These are phyloP conservation scores for Nannoperca australis DNA, from an alignment of 2,797 vertebrate genomes.

Conservation along the genomic window DNA sequence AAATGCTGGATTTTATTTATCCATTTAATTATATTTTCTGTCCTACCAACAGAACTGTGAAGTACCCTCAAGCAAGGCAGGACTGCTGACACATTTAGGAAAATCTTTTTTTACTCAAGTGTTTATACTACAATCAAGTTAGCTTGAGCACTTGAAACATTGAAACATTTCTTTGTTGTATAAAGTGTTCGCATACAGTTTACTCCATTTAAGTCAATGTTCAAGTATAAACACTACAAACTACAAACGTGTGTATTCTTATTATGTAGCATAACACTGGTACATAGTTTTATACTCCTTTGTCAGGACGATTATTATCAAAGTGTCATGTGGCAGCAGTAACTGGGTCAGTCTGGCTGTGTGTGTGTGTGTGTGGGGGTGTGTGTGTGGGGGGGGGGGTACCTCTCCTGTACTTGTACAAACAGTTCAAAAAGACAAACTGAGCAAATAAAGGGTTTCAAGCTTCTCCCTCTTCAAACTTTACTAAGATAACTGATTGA, in stretches of 20 bases:
- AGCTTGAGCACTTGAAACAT: background rate
- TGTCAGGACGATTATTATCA: slow-evolving; percentile 10
- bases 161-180: slow-evolving; percentile 1
- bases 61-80: background rate
- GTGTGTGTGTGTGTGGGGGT: background rate
- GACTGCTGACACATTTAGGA: background rate
- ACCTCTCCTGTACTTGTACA: background rate
- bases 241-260: too few species aligned
- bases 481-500: background rate
- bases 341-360: slow-evolving; percentile 13
- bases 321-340: background rate
- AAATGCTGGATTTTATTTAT: background rate
- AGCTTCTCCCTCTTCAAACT: background rate
- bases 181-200: background rate
- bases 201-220: background rate
- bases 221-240: background rate
- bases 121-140: background rate
- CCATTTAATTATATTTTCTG: background rate
- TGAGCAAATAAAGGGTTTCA: background rate
- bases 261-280: background rate
- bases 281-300: background rate
- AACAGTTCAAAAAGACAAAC: background rate
- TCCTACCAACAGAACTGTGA: too few species aligned
- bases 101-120: background rate
- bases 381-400: too few species aligned